phyloP scores from a whole-genome alignment of 2,888 invertebrate species.

The Alsophila aescularia region DNA sequence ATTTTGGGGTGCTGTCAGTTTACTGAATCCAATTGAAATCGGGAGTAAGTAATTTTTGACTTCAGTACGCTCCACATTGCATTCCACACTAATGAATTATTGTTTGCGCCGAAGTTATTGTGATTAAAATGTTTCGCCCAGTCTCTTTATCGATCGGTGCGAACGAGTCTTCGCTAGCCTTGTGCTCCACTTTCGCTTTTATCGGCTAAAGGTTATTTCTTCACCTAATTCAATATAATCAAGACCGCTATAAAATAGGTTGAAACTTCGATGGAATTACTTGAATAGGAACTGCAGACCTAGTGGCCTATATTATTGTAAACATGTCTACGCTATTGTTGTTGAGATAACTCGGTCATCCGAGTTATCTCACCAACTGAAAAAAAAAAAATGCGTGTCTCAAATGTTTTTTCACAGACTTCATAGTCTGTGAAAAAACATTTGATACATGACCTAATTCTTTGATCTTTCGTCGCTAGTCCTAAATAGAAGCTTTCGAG shows the following conservation, averaged over 20 bases:
- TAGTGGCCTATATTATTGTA: not conserved
- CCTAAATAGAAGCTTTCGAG: conserved; percentile 16
- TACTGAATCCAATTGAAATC: not conserved
- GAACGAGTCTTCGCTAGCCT: conserved; percentile 56
- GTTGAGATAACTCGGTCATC: no score
- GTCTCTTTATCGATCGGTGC: conserved; percentile 50
- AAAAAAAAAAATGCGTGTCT: no score
- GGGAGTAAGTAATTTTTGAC: not conserved
- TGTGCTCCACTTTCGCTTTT: conserved; percentile 64
- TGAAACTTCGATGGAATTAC: conserved; percentile 4
- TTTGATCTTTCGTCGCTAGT: conserved; percentile 1
- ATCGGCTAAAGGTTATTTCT: conserved; percentile 56
- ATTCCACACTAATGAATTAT: conserved; percentile 7
- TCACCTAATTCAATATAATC: conserved; percentile 17
- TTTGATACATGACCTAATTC: not conserved
- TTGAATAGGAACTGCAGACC: not conserved
- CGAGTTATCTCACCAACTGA: no score
- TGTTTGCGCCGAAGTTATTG: conserved; percentile 19
- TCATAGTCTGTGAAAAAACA: not conserved
- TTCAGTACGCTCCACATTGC: not conserved
- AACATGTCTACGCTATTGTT: conserved; percentile 1
- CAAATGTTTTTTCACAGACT: no score
- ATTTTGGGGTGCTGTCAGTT: no score
- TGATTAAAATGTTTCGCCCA: conserved; percentile 39
- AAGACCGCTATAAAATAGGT: conserved; percentile 34